A percentile compares a stretch with the other conserved stretches of the same genome.
These are phyloP conservation scores for Spisula solida DNA, from an alignment of 2,888 invertebrate genomes.

Conservation along the genomic window DNA sequence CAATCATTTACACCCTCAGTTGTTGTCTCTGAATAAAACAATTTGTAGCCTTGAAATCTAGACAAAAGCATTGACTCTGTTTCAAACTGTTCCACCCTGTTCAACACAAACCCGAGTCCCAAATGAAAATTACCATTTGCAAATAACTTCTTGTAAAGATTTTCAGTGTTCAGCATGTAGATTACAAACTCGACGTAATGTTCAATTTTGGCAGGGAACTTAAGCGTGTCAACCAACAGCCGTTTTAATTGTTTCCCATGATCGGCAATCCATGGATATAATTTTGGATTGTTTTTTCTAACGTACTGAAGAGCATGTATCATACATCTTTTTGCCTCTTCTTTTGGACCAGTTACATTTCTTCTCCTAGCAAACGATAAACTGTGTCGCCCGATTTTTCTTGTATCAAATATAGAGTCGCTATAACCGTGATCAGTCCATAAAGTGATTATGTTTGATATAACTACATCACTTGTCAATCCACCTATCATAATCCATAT, in stretches of 20 bases:
- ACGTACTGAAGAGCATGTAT: conserved; percentile 16
- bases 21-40: conserved; percentile 38
- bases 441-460: conserved; percentile 30
- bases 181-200: conserved; percentile 34
- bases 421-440: conserved; percentile 36
- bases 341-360: not conserved
- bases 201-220: conserved; percentile 11
- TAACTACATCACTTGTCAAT: conserved; percentile 16
- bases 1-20: conserved; percentile 33
- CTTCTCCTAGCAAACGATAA: not conserved
- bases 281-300: conserved; percentile 16
- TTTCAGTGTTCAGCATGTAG: conserved; percentile 31
- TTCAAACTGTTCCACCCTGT: conserved; percentile 34
- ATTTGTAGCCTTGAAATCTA: conserved; percentile 33
- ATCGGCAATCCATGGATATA: conserved; percentile 32
- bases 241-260: conserved; percentile 21
- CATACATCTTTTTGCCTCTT: not conserved
- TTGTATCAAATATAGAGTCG: conserved; percentile 1
- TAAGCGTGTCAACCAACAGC: not conserved
- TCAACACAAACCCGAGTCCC: conserved; percentile 28
- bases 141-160: conserved; percentile 16
- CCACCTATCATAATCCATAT: conserved; percentile 38
- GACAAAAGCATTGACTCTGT: conserved; percentile 35
- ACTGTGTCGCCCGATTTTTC: conserved; percentile 21
- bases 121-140: conserved; percentile 34